Evolutionary conservation across 2,888 invertebrate species (phyloP).

Genomic region (Byasa hedistus): DNA sequence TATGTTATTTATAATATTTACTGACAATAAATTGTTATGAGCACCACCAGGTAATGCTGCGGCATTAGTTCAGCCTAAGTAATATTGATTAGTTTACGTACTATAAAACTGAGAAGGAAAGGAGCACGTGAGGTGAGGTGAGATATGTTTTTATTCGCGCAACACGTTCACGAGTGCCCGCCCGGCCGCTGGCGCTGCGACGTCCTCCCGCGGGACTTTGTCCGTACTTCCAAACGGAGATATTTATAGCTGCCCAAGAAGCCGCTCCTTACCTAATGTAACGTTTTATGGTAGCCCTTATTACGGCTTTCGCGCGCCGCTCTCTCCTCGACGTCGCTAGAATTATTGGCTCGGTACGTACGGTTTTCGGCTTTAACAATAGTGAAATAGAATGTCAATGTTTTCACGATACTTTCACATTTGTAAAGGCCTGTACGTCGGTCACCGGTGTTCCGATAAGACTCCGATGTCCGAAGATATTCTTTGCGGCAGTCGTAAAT

Average conservation of each 20-base stretch:
- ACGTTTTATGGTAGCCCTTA: slow-evolving; percentile 79
- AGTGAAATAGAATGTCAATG: slow-evolving; percentile 23
- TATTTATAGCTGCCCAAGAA: slow-evolving; percentile 79
- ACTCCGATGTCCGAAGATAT: slow-evolving; percentile 59
- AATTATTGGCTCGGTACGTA: slow-evolving; percentile 62
- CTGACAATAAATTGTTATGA: too few species aligned
- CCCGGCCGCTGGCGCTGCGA: slow-evolving; percentile 57
- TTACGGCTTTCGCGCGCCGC: slow-evolving; percentile 69
- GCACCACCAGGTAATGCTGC: slow-evolving; percentile 47
- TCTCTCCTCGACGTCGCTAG: slow-evolving; percentile 51
- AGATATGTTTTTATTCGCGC: slow-evolving; percentile 74
- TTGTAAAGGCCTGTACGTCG: slow-evolving; percentile 38
- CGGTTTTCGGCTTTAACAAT: slow-evolving; percentile 25
- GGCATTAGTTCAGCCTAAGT: slow-evolving; percentile 60
- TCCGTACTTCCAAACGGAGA: slow-evolving; percentile 78
- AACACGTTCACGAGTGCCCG: slow-evolving; percentile 70
- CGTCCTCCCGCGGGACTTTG: slow-evolving; percentile 75
- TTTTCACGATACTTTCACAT: not conserved
- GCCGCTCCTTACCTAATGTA: slow-evolving; percentile 78
- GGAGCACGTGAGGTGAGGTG: slow-evolving; percentile 55
- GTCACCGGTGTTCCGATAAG: slow-evolving; percentile 66
- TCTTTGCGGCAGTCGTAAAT: slow-evolving; percentile 77
- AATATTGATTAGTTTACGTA: slow-evolving; percentile 68
- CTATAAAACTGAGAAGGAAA: slow-evolving; percentile 40
- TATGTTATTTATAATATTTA: not conserved